Percentiles rank a stretch among this genome's conserved stretches.
Evolutionary conservation across 2,888 invertebrate species (phyloP).

Genomic region (Trissoscelio sp.): DNA sequence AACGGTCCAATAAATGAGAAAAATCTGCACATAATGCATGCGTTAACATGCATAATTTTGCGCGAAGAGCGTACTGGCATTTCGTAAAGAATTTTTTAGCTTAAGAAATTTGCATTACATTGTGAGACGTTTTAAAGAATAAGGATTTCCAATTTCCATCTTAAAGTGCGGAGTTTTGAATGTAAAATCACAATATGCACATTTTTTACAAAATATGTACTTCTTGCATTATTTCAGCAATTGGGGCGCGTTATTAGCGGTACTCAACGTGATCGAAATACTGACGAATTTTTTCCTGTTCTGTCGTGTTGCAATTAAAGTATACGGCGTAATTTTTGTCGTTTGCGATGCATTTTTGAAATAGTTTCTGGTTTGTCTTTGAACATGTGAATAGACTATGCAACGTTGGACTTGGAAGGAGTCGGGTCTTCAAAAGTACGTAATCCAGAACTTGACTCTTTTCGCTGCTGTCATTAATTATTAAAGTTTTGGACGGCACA

Average conservation of each 20-base stretch:
- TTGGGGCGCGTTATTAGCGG: slow-evolving; percentile 6
- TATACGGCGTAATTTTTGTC: slow-evolving; percentile 8
- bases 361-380: slow-evolving; percentile 35
- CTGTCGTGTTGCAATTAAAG: slow-evolving; percentile 4
- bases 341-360: slow-evolving; percentile 28
- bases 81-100: no score
- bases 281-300: background rate
- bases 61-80: background rate
- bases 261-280: slow-evolving; percentile 6
- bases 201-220: background rate
- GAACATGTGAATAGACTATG: slow-evolving; percentile 51
- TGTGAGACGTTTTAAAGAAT: background rate
- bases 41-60: background rate
- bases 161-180: background rate
- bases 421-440: slow-evolving; percentile 46
- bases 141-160: slow-evolving; percentile 3
- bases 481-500: background rate
- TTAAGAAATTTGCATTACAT: no score
- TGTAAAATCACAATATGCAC: background rate
- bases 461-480: slow-evolving; percentile 14
- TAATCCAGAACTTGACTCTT: slow-evolving; percentile 19
- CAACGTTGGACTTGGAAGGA: slow-evolving; percentile 43
- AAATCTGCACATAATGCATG: no score
- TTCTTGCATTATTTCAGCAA: background rate
- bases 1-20: no score